Conservation (phyloP, 1,140 invertebrate species). For the Panonychus citri region DNA sequence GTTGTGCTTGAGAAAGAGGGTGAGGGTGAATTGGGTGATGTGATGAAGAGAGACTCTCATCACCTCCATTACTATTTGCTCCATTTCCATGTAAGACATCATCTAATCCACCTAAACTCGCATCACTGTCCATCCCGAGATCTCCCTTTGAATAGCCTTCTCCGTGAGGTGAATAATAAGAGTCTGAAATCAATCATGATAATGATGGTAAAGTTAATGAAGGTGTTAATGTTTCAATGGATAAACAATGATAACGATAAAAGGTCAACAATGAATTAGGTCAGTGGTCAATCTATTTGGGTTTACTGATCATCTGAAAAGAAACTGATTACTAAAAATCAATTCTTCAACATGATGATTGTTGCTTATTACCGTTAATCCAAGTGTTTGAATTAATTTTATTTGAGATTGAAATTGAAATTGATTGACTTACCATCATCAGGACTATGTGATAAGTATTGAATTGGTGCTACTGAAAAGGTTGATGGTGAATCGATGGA, state of each 20-base stretch:
- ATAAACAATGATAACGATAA: too few species aligned
- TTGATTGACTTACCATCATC: neutral
- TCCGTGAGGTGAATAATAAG: conserved; percentile 14
- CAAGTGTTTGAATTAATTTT: too few species aligned
- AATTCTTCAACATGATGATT: neutral
- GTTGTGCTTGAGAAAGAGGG: neutral
- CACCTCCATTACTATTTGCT: conserved; percentile 1
- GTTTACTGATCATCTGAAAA: too few species aligned
- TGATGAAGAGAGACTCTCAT: neutral
- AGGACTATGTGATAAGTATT: conserved; percentile 1
- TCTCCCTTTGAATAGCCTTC: conserved; percentile 15
- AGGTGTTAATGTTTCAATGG: too few species aligned
- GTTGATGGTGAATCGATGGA: neutral
- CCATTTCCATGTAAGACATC: conserved; percentile 14
- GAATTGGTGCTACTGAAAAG: neutral
- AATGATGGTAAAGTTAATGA: too few species aligned
- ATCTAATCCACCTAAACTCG: conserved; percentile 15
- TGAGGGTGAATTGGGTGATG: neutral
- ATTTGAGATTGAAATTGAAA: neutral
- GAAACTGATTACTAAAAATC: neutral
- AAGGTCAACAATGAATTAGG: too few species aligned
- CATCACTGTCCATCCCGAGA: conserved; percentile 15
- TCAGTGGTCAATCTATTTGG: too few species aligned
- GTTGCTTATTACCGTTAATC: too few species aligned
- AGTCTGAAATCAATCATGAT: conserved; percentile 5